A percentile compares a stretch with the other conserved stretches of the same genome.
Evolutionary conservation across 2,113 vertebrate species (phyloP).

Genomic region (Archocentrus centrarchus): DNA sequence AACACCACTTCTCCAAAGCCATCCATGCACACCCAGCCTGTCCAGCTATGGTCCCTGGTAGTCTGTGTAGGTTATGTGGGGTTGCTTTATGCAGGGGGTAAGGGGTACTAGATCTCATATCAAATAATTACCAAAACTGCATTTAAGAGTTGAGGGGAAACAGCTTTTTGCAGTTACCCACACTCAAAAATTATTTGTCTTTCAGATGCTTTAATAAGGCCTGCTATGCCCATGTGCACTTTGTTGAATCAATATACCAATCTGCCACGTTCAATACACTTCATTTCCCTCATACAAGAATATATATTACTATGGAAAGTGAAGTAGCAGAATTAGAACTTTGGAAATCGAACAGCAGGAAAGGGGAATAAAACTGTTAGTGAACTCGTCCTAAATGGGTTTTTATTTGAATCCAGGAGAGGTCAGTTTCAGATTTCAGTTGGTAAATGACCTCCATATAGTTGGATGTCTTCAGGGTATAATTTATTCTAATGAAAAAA

Average conservation of each 20-base stretch:
- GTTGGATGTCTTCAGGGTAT: slow-evolving; percentile 40
- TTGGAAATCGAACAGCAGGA: slow-evolving; percentile 18
- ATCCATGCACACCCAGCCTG: slow-evolving; percentile 65
- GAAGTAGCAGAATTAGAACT: slow-evolving; percentile 1
- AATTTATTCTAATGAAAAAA: slow-evolving; percentile 71
- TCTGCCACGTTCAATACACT: slow-evolving; percentile 44
- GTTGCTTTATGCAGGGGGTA: slow-evolving; percentile 4
- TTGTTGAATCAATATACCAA: slow-evolving; percentile 37
- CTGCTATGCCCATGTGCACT: neutral
- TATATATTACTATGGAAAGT: slow-evolving; percentile 20
- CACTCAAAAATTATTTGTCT: slow-evolving; percentile 47
- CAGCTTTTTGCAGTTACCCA: slow-evolving; percentile 48
- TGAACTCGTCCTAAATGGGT: slow-evolving; percentile 55
- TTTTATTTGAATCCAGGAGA: slow-evolving; percentile 58
- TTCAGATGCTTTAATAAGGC: slow-evolving; percentile 23
- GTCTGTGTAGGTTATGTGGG: slow-evolving; percentile 23
- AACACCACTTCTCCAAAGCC: slow-evolving; percentile 71
- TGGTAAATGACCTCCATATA: slow-evolving; percentile 52
- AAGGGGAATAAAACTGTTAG: slow-evolving; percentile 14
- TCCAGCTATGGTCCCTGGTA: slow-evolving; percentile 20
- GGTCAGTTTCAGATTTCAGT: slow-evolving; percentile 47
- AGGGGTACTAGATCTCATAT: slow-evolving; percentile 48
- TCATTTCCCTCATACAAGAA: slow-evolving; percentile 37
- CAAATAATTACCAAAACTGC: slow-evolving; percentile 46
- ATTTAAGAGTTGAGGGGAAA: slow-evolving; percentile 38